Base-by-base conservation (phyloP, 1,140 invertebrate species). In the Drosophila ironensis region DNA sequence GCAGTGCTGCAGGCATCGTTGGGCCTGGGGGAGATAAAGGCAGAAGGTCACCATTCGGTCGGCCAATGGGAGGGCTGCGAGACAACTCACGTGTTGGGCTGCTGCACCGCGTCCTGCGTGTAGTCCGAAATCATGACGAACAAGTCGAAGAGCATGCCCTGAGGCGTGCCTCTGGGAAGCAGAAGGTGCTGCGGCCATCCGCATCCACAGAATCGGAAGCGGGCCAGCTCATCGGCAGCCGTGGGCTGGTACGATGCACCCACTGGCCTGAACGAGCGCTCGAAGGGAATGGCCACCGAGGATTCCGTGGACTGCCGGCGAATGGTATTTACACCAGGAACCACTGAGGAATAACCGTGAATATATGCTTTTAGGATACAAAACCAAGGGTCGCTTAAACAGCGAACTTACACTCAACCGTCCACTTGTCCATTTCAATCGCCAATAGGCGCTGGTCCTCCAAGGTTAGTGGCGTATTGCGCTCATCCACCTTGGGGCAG, bases 281-380 rank as follows among this genome's bases (percentile, higher is more conserved):
- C 93, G 57, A 92, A 93, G 2, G 93, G 92, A 72, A 94, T 93
- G 0, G 93, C 94, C 6, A 95, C 91, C n/a, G 92, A 92, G 1
- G 93, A 94, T 0, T 93, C 90, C 0, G 75, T 87, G 0, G 93
- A 94, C 1, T 78, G 72, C 27, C 94, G 91, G 1, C 87, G 89
- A 8, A 94, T 91, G 2, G 77, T 90, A 56, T 93, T 94, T 20
- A 80, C 80, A 2, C 93, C 92, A 4, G 92, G 91, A 46, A 90
- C 89, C 60, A 93, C 92, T 93, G 25, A 8, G 25, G 24, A 63
- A 22, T 30, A 9, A 47, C n/a, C n/a, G n/a, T n/a, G n/a, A n/a
- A n/a, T n/a, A n/a, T n/a, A n/a, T n/a, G n/a, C n/a, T n/a, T n/a
- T n/a, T n/a, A n/a, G n/a, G n/a, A n/a, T n/a, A n/a, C n/a, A n/a